These are phyloP conservation scores for Euspilapteryx auroguttella DNA, from an alignment of 2,888 invertebrate genomes.

Conservation along the genomic window DNA sequence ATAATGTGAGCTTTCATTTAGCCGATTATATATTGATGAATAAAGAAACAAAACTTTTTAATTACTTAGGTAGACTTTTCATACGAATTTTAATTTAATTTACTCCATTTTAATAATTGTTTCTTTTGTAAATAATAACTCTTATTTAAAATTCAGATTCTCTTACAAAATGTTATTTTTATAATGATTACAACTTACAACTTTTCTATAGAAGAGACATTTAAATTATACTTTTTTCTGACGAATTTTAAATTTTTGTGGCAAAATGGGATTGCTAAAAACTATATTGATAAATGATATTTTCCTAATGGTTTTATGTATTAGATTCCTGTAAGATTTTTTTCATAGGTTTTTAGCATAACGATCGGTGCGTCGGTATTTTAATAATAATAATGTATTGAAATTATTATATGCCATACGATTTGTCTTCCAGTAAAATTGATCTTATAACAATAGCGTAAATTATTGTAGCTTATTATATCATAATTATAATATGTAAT, in stretches of 20 bases:
- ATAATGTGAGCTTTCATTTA: slow-evolving; percentile 23
- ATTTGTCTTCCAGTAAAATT: slow-evolving; percentile 62
- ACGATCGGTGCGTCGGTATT: slow-evolving; percentile 53
- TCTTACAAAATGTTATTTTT: too few relatives aligned
- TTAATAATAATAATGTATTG: slow-evolving; percentile 36
- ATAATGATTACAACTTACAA: too few relatives aligned
- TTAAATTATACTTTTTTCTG: too few relatives aligned
- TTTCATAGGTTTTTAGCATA: slow-evolving; percentile 47
- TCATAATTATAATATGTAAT: slow-evolving; percentile 42
- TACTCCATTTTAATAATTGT: too few relatives aligned
- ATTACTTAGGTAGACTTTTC: too few relatives aligned
- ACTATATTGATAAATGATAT: slow-evolving; percentile 45
- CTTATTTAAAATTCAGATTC: too few relatives aligned
- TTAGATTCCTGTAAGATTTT: slow-evolving; percentile 35
- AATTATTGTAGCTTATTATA: slow-evolving; percentile 58
- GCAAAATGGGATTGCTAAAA: too few relatives aligned
- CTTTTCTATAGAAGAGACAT: too few relatives aligned
- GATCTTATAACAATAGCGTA: slow-evolving; percentile 56
- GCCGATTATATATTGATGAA: slow-evolving; percentile 9
- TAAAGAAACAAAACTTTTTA: too few relatives aligned
- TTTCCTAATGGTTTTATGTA: slow-evolving; percentile 56
- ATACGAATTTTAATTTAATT: too few relatives aligned
- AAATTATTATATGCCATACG: slow-evolving; percentile 57
- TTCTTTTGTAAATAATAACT: too few relatives aligned
- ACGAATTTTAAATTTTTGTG: slow-evolving; percentile 29